A percentile compares a stretch with the other conserved stretches of the same genome.
Conservation (phyloP, 2,797 vertebrate species). For the Eremophila alpestris region DNA sequence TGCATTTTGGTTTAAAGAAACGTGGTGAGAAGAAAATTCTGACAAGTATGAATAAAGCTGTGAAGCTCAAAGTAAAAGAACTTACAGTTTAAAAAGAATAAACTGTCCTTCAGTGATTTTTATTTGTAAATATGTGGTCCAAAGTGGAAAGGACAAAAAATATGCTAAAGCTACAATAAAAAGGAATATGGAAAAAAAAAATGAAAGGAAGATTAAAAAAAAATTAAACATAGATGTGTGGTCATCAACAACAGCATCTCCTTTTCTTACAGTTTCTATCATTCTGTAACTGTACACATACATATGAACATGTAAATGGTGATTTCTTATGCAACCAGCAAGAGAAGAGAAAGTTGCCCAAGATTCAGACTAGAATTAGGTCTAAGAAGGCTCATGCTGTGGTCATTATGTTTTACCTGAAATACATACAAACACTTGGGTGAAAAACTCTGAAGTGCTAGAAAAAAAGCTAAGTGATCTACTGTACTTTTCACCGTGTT, state of each 20-base stretch:
- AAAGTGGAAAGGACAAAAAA: not conserved
- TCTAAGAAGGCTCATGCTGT: not conserved
- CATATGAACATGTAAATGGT: not conserved
- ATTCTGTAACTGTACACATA: not conserved
- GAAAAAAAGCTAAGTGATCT: not conserved
- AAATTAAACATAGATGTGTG: rapidly evolving
- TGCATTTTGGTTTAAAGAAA: not conserved
- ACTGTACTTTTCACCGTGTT: not conserved
- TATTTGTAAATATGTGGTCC: not conserved
- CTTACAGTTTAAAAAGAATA: not conserved
- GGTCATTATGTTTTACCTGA: not conserved
- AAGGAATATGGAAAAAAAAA: not conserved
- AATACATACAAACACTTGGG: not conserved
- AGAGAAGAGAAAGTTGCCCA: not conserved
- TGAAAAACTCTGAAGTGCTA: not conserved
- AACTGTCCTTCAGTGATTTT: not conserved
- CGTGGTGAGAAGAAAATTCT: not conserved
- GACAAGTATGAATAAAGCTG: not conserved
- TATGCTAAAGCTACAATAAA: rapidly evolving
- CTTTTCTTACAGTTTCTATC: not conserved
- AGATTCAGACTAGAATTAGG: not conserved
- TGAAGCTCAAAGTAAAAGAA: not conserved
- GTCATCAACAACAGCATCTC: rapidly evolving
- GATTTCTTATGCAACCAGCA: not conserved
- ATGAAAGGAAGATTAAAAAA: rapidly evolving